These are phyloP conservation scores for Drosophila sproati DNA, from an alignment of 1,140 invertebrate genomes.

Conservation along the genomic window DNA sequence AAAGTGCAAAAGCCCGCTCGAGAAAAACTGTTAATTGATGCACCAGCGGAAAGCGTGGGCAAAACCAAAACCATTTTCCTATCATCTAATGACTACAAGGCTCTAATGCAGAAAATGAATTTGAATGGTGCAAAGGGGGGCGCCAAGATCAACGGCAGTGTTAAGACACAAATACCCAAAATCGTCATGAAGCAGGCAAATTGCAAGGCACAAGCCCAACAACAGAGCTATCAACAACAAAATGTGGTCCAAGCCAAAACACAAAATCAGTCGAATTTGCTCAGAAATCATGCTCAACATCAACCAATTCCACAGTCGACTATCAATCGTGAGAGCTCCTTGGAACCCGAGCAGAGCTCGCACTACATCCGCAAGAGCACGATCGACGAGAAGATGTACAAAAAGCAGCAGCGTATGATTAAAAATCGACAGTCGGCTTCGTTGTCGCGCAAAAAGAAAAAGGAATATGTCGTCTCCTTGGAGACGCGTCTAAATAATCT, in stretches of 20 bases:
- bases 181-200: slow-evolving; percentile 83
- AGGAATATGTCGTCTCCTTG: slow-evolving; percentile 93
- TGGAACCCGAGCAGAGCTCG: slow-evolving; percentile 13
- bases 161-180: slow-evolving; percentile 62
- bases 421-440: slow-evolving; percentile 96
- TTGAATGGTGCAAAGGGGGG: slow-evolving; percentile 62
- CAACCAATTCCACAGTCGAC: slow-evolving; percentile 2
- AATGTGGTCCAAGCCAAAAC: slow-evolving; percentile 4
- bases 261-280: neutral
- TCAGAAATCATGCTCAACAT: neutral
- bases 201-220: slow-evolving; percentile 51
- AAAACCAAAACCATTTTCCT: slow-evolving; percentile 85
- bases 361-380: slow-evolving; percentile 57
- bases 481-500: slow-evolving; percentile 90
- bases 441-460: slow-evolving; percentile 95
- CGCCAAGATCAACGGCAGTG: slow-evolving; percentile 50
- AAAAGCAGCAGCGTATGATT: slow-evolving; percentile 95
- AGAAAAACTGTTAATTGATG: slow-evolving; percentile 1
- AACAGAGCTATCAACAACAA: slow-evolving; percentile 27
- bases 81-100: slow-evolving; percentile 85
- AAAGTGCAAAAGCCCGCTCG: slow-evolving; percentile 9
- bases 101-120: slow-evolving; percentile 85
- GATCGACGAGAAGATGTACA: slow-evolving; percentile 87
- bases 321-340: neutral
- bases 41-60: neutral